A percentile compares a stretch with the other conserved stretches of the same genome.
These are phyloP conservation scores for Pogonocherus hispidulus DNA, from an alignment of 2,888 invertebrate species.

Conservation along the genomic window DNA sequence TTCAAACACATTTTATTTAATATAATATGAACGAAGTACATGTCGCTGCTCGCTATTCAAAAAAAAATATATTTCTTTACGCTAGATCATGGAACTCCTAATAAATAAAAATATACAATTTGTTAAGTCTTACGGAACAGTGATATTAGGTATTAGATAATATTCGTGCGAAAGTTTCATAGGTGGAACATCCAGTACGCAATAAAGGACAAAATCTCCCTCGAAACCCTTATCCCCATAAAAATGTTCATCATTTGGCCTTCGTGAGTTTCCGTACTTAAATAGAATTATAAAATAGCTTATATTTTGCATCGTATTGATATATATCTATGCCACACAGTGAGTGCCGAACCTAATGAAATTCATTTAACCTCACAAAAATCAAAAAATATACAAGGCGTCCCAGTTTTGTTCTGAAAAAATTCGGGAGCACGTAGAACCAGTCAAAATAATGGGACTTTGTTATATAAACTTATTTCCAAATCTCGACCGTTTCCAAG, in stretches of 20 bases:
- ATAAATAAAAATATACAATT: conserved; percentile 33
- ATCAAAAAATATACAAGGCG: too few relatives aligned
- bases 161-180: conserved; percentile 11
- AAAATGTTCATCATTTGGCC: neutral
- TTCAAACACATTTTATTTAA: conserved; percentile 12
- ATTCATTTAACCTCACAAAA: too few relatives aligned
- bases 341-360: too few relatives aligned
- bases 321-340: too few relatives aligned
- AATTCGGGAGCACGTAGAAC: too few relatives aligned
- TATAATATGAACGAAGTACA: conserved; percentile 22
- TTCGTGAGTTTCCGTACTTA: too few relatives aligned
- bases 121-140: conserved; percentile 7
- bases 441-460: too few relatives aligned
- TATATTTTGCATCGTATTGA: too few relatives aligned
- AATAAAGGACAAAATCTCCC: neutral
- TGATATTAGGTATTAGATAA: conserved; percentile 16
- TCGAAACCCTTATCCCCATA: neutral
- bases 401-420: too few relatives aligned
- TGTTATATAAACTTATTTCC: too few relatives aligned
- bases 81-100: conserved; percentile 19
- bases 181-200: conserved; percentile 5
- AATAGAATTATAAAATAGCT: too few relatives aligned
- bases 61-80: conserved; percentile 10
- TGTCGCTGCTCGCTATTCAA: neutral
- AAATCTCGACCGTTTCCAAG: too few relatives aligned